These are phyloP conservation scores for Romanogobio albipinnatus DNA, from an alignment of 2,113 vertebrate genomes.

Conservation along the genomic window DNA sequence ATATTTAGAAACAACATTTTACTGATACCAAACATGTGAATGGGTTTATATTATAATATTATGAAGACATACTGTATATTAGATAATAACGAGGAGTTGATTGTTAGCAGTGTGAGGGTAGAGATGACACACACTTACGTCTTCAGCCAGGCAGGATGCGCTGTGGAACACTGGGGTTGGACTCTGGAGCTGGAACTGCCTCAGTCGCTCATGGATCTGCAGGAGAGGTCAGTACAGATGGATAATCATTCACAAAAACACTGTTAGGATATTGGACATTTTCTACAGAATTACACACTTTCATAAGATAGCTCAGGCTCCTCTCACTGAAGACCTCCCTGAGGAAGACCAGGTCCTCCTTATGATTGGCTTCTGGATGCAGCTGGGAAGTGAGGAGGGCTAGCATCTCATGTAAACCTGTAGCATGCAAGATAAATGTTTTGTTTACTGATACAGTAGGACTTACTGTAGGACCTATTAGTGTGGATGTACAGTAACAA, in stretches of 20 bases:
- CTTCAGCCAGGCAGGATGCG: conserved; percentile 87
- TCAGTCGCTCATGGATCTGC: conserved; percentile 93
- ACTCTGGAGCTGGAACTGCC: conserved; percentile 87
- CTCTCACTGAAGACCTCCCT: conserved; percentile 90
- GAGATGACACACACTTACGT: conserved; percentile 81
- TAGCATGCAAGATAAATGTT: not conserved
- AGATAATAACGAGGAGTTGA: not conserved
- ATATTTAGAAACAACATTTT: too few species aligned
- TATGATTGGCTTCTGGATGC: conserved; percentile 90
- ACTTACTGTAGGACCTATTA: not conserved
- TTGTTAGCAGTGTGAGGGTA: not conserved
- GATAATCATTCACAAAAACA: conserved; percentile 4
- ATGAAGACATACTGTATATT: too few species aligned
- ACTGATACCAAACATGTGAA: too few species aligned
- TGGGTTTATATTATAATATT: too few species aligned
- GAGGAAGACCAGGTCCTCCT: conserved; percentile 91
- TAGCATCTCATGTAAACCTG: conserved; percentile 92
- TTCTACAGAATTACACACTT: conserved; percentile 73
- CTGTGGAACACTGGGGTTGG: conserved; percentile 89
- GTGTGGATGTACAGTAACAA: not conserved
- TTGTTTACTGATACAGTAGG: not conserved
- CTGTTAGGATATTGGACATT: not conserved
- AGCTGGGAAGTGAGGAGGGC: conserved; percentile 92
- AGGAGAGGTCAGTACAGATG: conserved; percentile 41
- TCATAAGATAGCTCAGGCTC: conserved; percentile 90